phyloP scores from a whole-genome alignment of 2,113 vertebrate genomes.

The Puffinus mauretanicus region DNA sequence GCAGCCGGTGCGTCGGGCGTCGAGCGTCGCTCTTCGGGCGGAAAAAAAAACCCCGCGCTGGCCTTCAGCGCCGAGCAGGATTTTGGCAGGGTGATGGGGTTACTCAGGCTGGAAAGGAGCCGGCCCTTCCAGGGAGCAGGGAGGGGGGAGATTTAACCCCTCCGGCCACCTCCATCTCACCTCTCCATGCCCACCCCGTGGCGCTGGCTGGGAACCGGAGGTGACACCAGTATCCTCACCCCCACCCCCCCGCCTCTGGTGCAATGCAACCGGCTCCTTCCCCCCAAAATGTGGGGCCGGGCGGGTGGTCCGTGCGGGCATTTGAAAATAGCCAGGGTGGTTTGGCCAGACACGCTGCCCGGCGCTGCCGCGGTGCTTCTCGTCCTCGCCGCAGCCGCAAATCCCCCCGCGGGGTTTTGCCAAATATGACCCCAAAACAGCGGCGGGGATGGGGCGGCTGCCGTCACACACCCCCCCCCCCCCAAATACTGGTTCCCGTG shows the following conservation, averaged over 20 bases:
- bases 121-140: not conserved
- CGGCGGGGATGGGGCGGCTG: rapidly evolving
- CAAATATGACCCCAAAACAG: not conserved
- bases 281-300: rapidly evolving
- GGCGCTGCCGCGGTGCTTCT: not conserved
- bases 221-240: not conserved
- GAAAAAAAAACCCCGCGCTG: not conserved
- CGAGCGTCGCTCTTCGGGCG: rapidly evolving
- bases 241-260: not conserved
- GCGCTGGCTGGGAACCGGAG: not conserved
- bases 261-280: too few relatives aligned
- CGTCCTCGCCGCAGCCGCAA: not conserved
- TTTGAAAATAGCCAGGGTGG: rapidly evolving
- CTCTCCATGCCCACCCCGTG: rapidly evolving
- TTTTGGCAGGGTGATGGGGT: not conserved
- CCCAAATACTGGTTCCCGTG: not conserved
- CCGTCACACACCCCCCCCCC: too few relatives aligned
- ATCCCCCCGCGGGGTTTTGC: not conserved
- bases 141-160: not conserved
- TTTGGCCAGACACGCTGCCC: not conserved
- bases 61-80: not conserved
- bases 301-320: not conserved
- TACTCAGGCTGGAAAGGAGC: not conserved
- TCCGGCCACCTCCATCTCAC: not conserved
- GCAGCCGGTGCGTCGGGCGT: rapidly evolving